A percentile compares a stretch with the other conserved stretches of the same genome.
phyloP scores from a whole-genome alignment of 2,888 invertebrate species.

The Bibio marci region DNA sequence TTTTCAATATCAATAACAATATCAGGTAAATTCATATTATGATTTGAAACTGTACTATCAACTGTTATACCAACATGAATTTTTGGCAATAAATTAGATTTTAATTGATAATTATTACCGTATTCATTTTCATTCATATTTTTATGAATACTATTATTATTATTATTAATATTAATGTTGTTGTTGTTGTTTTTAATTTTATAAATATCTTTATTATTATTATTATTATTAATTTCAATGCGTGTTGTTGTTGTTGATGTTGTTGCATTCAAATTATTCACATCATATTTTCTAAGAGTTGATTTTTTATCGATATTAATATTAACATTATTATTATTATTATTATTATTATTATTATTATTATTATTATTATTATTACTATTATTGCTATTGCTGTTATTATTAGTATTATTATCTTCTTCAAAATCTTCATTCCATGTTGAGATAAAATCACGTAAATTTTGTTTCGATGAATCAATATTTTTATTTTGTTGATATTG shows the following conservation, averaged over 20 bases:
- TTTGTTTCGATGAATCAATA: constrained; percentile 17
- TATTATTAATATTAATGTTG: too few species aligned
- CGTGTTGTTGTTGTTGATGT: not conserved
- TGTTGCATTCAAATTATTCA: too few species aligned
- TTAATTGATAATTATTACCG: too few species aligned
- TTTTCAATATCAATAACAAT: constrained; percentile 29
- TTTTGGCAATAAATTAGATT: too few species aligned
- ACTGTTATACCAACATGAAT: constrained; percentile 16
- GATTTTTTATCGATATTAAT: too few species aligned
- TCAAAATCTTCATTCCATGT: constrained; percentile 30
- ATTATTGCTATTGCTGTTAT: constrained; percentile 5
- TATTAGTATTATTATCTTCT: constrained; percentile 10
- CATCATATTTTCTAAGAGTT: not conserved
- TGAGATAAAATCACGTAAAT: constrained; percentile 25
- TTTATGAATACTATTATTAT: not conserved
- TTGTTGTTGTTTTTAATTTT: not conserved
- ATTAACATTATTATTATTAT: too few species aligned
- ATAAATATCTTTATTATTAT: not conserved
- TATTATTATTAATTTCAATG: not conserved
- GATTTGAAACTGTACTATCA: constrained; percentile 15
- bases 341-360: not conserved
- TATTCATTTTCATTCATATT: constrained; percentile 2
- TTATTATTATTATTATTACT: not conserved
- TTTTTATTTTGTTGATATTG: constrained; percentile 1
- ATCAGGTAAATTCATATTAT: constrained; percentile 25